phyloP scores from a whole-genome alignment of 2,797 vertebrate species.

The Sarcophilus harrisii region DNA sequence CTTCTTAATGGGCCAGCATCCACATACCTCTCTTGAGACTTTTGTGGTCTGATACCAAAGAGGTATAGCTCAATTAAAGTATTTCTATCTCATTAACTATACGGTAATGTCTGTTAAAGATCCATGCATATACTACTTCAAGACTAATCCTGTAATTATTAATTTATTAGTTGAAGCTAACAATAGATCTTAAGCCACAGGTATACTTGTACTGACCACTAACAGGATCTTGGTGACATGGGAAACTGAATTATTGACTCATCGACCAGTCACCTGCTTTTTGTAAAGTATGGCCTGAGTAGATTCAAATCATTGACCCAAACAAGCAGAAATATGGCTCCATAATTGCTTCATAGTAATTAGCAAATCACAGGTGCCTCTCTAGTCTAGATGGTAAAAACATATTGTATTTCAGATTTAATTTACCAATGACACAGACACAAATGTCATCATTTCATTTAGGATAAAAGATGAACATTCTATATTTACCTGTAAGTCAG shows the following conservation, averaged over 20 bases:
- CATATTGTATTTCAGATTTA: background rate
- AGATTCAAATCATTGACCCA: background rate
- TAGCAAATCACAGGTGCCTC: constrained; percentile 40
- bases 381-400: background rate
- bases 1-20: background rate
- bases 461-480: constrained; percentile 26
- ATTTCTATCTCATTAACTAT: background rate
- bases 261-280: background rate
- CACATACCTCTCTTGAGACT: background rate
- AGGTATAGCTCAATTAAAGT: background rate
- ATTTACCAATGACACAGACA: constrained; percentile 40
- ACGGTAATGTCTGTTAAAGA: background rate
- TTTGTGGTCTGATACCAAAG: background rate
- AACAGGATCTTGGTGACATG: background rate
- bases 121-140: background rate
- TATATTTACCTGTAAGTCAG: constrained; percentile 93
- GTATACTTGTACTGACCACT: background rate
- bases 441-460: constrained; percentile 1
- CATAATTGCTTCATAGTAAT: background rate
- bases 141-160: background rate
- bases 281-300: background rate
- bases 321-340: background rate
- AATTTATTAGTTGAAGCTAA: background rate
- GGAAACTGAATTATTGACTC: background rate
- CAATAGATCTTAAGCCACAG: background rate